A percentile compares a stretch with the other conserved stretches of the same genome.
These are phyloP conservation scores for Drosophila meridionalis DNA, from an alignment of 2,888 invertebrate species.

Conservation along the genomic window DNA sequence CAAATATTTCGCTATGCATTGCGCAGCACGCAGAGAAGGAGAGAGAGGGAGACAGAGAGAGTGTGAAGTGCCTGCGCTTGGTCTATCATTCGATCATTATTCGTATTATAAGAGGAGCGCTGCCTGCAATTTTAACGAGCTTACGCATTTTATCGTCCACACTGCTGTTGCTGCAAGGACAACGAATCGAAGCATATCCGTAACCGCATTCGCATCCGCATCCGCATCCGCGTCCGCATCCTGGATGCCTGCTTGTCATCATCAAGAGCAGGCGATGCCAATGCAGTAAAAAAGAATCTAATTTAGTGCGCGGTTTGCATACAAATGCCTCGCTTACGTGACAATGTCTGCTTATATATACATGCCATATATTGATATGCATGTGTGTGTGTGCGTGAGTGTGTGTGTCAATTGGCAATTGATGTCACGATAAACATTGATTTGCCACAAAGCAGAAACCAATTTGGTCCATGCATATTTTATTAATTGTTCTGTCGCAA, in stretches of 20 bases:
- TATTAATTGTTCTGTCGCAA: slow-evolving; percentile 78
- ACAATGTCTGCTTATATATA: slow-evolving; percentile 52
- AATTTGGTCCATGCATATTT: slow-evolving; percentile 78
- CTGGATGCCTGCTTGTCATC: slow-evolving; percentile 52
- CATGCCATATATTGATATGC: slow-evolving; percentile 9
- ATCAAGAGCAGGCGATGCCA: slow-evolving; percentile 68
- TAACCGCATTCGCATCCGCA: slow-evolving; percentile 10
- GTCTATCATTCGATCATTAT: slow-evolving; percentile 56
- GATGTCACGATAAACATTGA: slow-evolving; percentile 84
- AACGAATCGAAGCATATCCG: slow-evolving; percentile 37
- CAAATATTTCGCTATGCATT: slow-evolving; percentile 60
- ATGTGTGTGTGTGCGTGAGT: slow-evolving; percentile 13
- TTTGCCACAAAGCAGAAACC: slow-evolving; percentile 52
- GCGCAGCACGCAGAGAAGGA: slow-evolving; percentile 49
- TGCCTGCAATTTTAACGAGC: slow-evolving; percentile 78
- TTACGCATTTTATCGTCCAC: slow-evolving; percentile 73
- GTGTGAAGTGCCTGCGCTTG: background rate
- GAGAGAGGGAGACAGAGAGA: no score
- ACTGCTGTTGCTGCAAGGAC: slow-evolving; percentile 43
- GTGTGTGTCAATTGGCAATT: slow-evolving; percentile 68
- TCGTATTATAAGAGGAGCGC: slow-evolving; percentile 71
- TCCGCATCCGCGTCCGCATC: slow-evolving; percentile 42
- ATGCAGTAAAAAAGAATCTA: slow-evolving; percentile 83
- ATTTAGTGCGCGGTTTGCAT: slow-evolving; percentile 84
- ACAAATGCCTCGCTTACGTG: slow-evolving; percentile 77